Evolutionary conservation across 2,113 vertebrate genomes (phyloP).

Genomic region (Phalacrocorax pelagicus): DNA sequence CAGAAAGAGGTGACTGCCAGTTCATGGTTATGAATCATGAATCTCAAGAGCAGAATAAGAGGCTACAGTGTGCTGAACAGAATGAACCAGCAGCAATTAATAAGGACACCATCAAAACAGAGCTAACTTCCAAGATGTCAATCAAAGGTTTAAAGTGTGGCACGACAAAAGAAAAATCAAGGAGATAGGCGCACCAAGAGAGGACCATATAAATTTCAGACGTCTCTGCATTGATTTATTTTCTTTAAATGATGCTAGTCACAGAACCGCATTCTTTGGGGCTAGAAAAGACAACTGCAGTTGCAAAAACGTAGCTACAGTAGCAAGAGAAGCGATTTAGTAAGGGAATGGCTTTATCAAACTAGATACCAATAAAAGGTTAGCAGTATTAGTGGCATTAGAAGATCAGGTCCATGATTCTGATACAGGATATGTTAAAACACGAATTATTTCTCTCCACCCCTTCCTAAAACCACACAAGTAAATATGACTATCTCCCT

Average conservation of each 20-base stretch:
- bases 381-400: neutral
- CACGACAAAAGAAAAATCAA: neutral
- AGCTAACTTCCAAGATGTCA: neutral
- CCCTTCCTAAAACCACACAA: neutral
- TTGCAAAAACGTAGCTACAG: neutral
- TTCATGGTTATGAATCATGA: constrained; percentile 9
- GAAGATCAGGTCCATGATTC: neutral
- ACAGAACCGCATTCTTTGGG: neutral
- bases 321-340: neutral
- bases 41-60: constrained; percentile 29
- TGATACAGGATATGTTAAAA: neutral
- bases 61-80: neutral
- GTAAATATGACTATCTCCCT: neutral
- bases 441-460: neutral
- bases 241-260: rapidly evolving
- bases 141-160: neutral
- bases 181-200: neutral
- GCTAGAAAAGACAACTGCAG: neutral
- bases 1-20: constrained; percentile 53
- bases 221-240: neutral
- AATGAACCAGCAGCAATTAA: neutral
- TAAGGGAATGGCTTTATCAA: neutral
- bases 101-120: constrained; percentile 1
- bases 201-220: neutral
- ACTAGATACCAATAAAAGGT: neutral